Evolutionary conservation across 2,888 invertebrate genomes (phyloP).

Genomic region (Rotaria macrura): DNA sequence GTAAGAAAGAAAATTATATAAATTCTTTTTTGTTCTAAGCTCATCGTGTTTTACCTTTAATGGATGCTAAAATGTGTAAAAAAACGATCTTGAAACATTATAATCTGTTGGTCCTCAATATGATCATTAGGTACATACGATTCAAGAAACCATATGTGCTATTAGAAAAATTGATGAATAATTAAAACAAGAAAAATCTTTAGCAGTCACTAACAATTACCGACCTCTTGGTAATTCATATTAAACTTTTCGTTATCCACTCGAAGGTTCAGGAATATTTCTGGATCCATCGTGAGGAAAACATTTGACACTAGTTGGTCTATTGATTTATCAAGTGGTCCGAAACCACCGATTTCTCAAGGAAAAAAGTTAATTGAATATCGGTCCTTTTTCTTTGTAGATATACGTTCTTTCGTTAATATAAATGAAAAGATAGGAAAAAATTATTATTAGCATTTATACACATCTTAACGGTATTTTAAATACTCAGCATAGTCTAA

Average conservation of each 20-base stretch:
- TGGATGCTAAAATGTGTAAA: not conserved
- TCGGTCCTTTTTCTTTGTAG: too few relatives aligned
- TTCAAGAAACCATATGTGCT: not conserved
- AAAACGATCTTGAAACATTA: constrained; percentile 4
- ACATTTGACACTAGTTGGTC: too few relatives aligned
- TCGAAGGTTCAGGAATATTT: not conserved
- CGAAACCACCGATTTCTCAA: too few relatives aligned
- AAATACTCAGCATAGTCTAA: too few relatives aligned
- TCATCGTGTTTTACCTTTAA: not conserved
- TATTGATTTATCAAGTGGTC: too few relatives aligned
- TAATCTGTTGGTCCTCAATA: not conserved
- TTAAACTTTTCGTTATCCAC: not conserved
- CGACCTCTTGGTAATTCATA: not conserved
- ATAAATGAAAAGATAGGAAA: too few relatives aligned
- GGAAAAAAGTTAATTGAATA: too few relatives aligned
- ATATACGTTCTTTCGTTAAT: too few relatives aligned
- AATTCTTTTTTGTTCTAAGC: too few relatives aligned
- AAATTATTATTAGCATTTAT: too few relatives aligned
- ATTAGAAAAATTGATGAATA: constrained; percentile 2
- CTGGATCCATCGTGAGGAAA: not conserved
- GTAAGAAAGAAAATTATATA: too few relatives aligned
- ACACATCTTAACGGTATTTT: too few relatives aligned
- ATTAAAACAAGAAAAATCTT: not conserved
- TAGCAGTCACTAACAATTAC: not conserved
- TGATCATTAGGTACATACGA: not conserved